Conservation (phyloP, 2,797 vertebrate species). For the Hyperoplus immaculatus region DNA sequence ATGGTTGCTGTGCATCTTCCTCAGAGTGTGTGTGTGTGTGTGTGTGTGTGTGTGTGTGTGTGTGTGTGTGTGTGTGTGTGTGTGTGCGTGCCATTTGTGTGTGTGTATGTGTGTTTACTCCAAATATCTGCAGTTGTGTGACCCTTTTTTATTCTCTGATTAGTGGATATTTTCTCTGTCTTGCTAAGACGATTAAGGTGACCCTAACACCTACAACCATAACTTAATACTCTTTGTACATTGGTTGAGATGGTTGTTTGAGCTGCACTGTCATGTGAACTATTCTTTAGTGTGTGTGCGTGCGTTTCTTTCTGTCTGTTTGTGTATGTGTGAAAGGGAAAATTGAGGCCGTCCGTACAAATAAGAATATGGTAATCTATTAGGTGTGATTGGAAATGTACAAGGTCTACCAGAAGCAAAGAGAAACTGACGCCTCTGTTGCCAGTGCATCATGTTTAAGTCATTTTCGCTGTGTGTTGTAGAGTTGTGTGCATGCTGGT, state of each 20-base stretch:
- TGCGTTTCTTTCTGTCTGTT: background rate
- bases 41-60: slow-evolving; percentile 1
- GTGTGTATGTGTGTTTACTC: slow-evolving; percentile 5
- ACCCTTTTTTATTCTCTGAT: slow-evolving; percentile 31
- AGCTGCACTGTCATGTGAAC: slow-evolving; percentile 25
- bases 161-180: background rate
- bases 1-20: slow-evolving; percentile 46
- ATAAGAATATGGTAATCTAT: slow-evolving; percentile 62
- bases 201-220: background rate
- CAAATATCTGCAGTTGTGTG: slow-evolving; percentile 21
- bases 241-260: slow-evolving; percentile 11
- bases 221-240: background rate
- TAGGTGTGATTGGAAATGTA: slow-evolving; percentile 54
- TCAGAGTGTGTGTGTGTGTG: slow-evolving; percentile 6
- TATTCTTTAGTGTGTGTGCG: slow-evolving; percentile 7
- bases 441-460: slow-evolving; percentile 45
- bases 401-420: slow-evolving; percentile 41
- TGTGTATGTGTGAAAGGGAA: background rate
- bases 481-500: slow-evolving; percentile 51
- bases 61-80: slow-evolving; percentile 1
- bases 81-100: background rate
- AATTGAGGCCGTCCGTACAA: slow-evolving; percentile 26
- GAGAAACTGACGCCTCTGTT: slow-evolving; percentile 18
- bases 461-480: slow-evolving; percentile 23
- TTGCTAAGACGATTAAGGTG: background rate